Conservation (phyloP, 2,888 invertebrate species). For the Bugulina stolonifera region DNA sequence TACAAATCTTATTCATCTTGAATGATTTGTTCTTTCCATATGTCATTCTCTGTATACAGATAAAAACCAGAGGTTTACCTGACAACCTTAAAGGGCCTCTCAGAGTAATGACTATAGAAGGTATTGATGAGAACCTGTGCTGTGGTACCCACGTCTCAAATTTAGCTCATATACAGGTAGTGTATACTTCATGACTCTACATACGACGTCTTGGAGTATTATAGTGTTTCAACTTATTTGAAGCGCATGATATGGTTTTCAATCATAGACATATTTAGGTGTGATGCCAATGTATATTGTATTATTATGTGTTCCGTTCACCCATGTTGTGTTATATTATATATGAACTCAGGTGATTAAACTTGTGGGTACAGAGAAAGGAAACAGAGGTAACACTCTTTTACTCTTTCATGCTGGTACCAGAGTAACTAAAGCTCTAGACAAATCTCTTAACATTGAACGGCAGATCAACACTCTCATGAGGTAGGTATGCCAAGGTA, state of each 20-base stretch:
- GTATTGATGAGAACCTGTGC: slow-evolving; percentile 74
- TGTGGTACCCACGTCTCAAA: slow-evolving; percentile 81
- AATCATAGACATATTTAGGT: too few relatives aligned
- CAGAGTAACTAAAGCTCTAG: slow-evolving; percentile 63
- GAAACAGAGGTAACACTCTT: slow-evolving; percentile 61
- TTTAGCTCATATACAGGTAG: slow-evolving; percentile 59
- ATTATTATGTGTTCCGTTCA: too few relatives aligned
- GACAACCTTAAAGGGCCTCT: slow-evolving; percentile 72
- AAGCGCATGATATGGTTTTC: too few relatives aligned
- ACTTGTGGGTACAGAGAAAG: slow-evolving; percentile 65
- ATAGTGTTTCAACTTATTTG: too few relatives aligned
- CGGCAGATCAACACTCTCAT: slow-evolving; percentile 63
- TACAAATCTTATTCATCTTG: too few relatives aligned
- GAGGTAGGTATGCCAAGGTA: too few relatives aligned
- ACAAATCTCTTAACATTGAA: slow-evolving; percentile 63
- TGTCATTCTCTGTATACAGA: slow-evolving; percentile 52
- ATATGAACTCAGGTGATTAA: slow-evolving; percentile 57
- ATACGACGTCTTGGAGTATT: too few relatives aligned
- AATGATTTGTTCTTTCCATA: too few relatives aligned
- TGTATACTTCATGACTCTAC: slow-evolving; percentile 1
- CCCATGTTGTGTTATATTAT: too few relatives aligned
- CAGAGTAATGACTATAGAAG: slow-evolving; percentile 69
- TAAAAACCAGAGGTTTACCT: slow-evolving; percentile 68
- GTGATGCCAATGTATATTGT: too few relatives aligned
- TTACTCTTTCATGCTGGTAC: slow-evolving; percentile 67